Conservation (phyloP, 2,113 vertebrate species). For the Maccullochella peelii region DNA sequence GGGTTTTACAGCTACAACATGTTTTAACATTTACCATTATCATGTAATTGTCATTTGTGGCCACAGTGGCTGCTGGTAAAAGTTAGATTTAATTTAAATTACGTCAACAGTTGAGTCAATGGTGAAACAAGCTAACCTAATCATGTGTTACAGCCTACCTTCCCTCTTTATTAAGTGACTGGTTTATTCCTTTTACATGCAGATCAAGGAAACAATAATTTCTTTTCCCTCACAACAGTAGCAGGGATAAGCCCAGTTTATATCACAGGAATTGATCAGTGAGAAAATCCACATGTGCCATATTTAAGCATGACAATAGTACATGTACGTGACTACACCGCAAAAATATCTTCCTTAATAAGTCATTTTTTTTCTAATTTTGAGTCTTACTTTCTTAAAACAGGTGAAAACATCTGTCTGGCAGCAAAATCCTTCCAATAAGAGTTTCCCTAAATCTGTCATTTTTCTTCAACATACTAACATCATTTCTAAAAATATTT, state of each 20-base stretch:
- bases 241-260: slow-evolving; percentile 29
- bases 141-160: background rate
- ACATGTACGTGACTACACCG: slow-evolving; percentile 33
- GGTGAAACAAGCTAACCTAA: background rate
- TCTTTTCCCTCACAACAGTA: background rate
- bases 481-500: background rate
- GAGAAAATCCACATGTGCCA: slow-evolving; percentile 65
- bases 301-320: slow-evolving; percentile 29
- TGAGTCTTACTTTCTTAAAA: slow-evolving; percentile 18
- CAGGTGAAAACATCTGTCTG: background rate
- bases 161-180: background rate
- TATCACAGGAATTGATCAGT: background rate
- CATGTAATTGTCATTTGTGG: too few species aligned
- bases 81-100: background rate
- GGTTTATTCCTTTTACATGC: background rate
- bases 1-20: too few species aligned
- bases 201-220: background rate
- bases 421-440: background rate
- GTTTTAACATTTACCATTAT: too few species aligned
- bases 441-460: too few species aligned
- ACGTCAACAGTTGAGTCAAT: background rate
- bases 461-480: background rate
- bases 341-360: slow-evolving; percentile 43
- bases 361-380: slow-evolving; percentile 11
- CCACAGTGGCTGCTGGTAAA: too few species aligned